Conservation (phyloP, 2,797 vertebrate species). For the Sphenodon punctatus region DNA sequence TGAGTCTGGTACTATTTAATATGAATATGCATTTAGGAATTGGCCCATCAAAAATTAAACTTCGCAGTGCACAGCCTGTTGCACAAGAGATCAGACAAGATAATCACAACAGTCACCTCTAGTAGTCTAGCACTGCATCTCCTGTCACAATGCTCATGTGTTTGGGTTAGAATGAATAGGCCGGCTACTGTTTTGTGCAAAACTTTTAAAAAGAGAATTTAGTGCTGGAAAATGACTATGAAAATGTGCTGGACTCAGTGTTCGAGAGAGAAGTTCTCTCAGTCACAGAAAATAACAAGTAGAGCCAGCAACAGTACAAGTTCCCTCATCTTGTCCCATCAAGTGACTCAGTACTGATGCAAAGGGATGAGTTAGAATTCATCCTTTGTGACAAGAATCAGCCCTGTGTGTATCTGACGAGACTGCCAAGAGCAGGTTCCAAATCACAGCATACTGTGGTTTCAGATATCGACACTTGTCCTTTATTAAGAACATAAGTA, state of each 20-base stretch:
- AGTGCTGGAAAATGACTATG: not conserved
- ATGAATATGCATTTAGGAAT: not conserved
- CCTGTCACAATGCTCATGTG: not conserved
- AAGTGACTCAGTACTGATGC: slow-evolving; percentile 37
- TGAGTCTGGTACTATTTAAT: not conserved
- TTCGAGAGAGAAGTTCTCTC: not conserved
- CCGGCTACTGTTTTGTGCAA: not conserved
- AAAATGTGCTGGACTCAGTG: not conserved
- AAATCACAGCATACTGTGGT: not conserved
- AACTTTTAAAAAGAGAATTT: not conserved
- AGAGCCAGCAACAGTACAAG: slow-evolving; percentile 10
- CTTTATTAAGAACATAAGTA: no score
- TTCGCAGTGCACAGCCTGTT: not conserved
- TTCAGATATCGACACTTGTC: not conserved
- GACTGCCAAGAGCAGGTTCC: not conserved
- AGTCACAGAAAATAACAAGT: slow-evolving; percentile 6
- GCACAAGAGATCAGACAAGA: no score
- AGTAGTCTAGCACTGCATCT: no score
- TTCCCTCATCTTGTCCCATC: slow-evolving; percentile 23
- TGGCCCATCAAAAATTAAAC: not conserved
- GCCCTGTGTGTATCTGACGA: not conserved
- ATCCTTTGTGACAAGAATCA: no score
- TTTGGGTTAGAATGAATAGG: not conserved
- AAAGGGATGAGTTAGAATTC: slow-evolving; percentile 27
- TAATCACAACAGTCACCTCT: no score